These are phyloP conservation scores for Drosophila equinoxialis DNA, from an alignment of 1,140 invertebrate species.

Conservation along the genomic window DNA sequence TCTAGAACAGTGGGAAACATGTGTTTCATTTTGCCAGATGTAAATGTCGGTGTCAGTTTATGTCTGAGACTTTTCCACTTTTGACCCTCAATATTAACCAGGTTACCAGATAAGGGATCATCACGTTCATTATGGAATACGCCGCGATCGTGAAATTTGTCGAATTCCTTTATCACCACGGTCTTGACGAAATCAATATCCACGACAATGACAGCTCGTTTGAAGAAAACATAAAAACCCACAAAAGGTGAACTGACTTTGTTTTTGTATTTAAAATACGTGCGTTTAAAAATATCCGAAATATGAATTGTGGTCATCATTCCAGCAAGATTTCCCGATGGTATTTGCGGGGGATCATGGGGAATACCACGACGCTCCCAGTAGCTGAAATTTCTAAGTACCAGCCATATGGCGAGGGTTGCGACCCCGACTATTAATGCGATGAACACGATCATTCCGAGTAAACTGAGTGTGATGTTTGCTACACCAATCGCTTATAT, in stretches of 20 bases:
- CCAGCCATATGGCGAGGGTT: constrained; percentile 32
- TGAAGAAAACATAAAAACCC: constrained; percentile 52
- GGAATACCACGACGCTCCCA: constrained; percentile 83
- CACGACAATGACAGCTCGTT: constrained; percentile 21
- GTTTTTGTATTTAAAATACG: constrained; percentile 48
- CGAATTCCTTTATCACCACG: constrained; percentile 85
- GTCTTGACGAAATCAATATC: constrained; percentile 81
- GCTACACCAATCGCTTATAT: too few species aligned
- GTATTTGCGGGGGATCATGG: constrained; percentile 67
- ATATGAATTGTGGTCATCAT: constrained; percentile 37
- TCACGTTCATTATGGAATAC: constrained; percentile 82
- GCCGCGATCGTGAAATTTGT: constrained; percentile 84
- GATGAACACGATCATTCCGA: constrained; percentile 31
- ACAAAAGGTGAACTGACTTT: constrained; percentile 60
- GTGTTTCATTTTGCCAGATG: constrained; percentile 84
- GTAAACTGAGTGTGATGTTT: constrained; percentile 2
- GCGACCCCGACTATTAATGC: constrained; percentile 16
- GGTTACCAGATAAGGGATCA: constrained; percentile 83
- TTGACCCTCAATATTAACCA: constrained; percentile 82
- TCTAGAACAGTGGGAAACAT: constrained; percentile 83
- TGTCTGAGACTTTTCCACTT: constrained; percentile 85
- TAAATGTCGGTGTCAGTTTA: constrained; percentile 85
- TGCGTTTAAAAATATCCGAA: constrained; percentile 18
- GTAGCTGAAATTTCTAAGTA: constrained; percentile 44
- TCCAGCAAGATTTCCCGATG: constrained; percentile 61